Evolutionary conservation across 2,888 invertebrate species (phyloP), one percentile per base, ranked within the genome.

Genomic region (Tenthredo livida): DNA sequence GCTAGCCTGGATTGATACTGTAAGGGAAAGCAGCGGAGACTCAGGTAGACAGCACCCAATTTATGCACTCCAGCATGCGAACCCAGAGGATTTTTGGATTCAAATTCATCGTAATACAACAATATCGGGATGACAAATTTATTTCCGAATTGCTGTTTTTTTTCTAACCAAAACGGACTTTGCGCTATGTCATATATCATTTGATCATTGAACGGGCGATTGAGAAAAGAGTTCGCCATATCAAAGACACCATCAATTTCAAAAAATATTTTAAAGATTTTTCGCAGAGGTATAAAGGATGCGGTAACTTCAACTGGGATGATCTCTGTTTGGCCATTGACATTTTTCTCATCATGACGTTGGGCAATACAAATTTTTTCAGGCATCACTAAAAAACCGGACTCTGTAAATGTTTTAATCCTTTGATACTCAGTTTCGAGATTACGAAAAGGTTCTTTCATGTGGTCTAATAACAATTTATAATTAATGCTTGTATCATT

Each of bases 1-100:
- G 85, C 85, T 33, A 87, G 43, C 29, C 47, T 40, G 29, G 86
- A 85, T 37, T 78, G 37, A 54, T 84, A 86, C 67, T 86, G 72
- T 9, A 29, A 25, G 1, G 86, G 86, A 50, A 87, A 43, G 40
- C 84, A 84, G 9, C 54, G 65, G 10, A 87, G 78, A 17, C n/a
- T n/a, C n/a, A n/a, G n/a, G n/a, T n/a, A n/a, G n/a, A n/a, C n/a
- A n/a, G n/a, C n/a, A n/a, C n/a, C n/a, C n/a, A n/a, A n/a, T n/a
- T n/a, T n/a, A n/a, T n/a, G n/a, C n/a, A n/a, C n/a, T n/a, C n/a
- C n/a, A n/a, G n/a, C n/a, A n/a, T n/a, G n/a, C n/a, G n/a, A n/a
- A n/a, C n/a, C n/a, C n/a, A n/a, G n/a, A n/a, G n/a, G n/a, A n/a
- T n/a, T n/a, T n/a, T n/a, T n/a, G n/a, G n/a, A n/a, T n/a, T n/a